phyloP scores from a whole-genome alignment of 2,797 vertebrate species.

The Avahi laniger region DNA sequence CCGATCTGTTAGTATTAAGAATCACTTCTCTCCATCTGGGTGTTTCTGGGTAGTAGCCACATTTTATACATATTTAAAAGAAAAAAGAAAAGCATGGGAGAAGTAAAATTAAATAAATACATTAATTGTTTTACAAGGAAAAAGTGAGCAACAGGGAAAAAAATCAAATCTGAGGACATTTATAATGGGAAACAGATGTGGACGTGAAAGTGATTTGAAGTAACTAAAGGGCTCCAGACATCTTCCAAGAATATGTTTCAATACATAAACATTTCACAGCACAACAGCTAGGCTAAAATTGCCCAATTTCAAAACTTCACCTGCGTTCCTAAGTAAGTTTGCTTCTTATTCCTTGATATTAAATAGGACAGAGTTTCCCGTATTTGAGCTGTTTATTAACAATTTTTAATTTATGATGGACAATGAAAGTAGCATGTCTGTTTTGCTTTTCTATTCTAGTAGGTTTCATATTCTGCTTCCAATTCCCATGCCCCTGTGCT shows the following conservation, averaged over 20 bases:
- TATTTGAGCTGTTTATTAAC: slow-evolving; percentile 28
- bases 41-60: slow-evolving; percentile 15
- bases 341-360: slow-evolving; percentile 42
- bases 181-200: slow-evolving; percentile 70
- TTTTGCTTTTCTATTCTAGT: slow-evolving; percentile 48
- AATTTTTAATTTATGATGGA: slow-evolving; percentile 43
- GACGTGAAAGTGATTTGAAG: slow-evolving; percentile 37
- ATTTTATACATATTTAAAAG: neutral
- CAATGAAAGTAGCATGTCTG: slow-evolving; percentile 2
- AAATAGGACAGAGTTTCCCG: neutral
- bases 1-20: slow-evolving; percentile 30
- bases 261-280: slow-evolving; percentile 49
- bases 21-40: neutral
- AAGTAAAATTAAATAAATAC: slow-evolving; percentile 60
- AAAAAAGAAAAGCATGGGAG: neutral
- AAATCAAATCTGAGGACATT: slow-evolving; percentile 57
- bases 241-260: slow-evolving; percentile 57
- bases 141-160: slow-evolving; percentile 48
- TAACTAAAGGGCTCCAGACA: slow-evolving; percentile 41
- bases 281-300: neutral
- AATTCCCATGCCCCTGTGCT: slow-evolving; percentile 51
- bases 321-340: neutral
- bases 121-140: slow-evolving; percentile 65
- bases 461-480: slow-evolving; percentile 62
- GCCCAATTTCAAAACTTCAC: slow-evolving; percentile 41